These are phyloP conservation scores for Brachionus calyciflorus DNA, from an alignment of 1,140 invertebrate species.

Conservation along the genomic window DNA sequence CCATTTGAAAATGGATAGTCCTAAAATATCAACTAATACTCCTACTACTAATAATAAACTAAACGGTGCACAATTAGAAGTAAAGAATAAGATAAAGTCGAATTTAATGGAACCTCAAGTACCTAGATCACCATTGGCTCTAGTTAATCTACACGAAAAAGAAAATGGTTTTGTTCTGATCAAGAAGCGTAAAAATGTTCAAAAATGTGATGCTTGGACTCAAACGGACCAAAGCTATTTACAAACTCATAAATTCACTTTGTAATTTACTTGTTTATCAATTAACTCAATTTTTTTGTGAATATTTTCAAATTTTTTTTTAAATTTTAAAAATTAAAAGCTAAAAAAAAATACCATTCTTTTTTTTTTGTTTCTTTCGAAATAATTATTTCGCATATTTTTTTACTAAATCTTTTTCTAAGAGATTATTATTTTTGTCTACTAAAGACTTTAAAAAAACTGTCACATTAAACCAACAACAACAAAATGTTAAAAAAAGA, in stretches of 20 bases:
- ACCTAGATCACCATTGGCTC: constrained; percentile 24
- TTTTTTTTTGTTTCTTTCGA: too few species aligned
- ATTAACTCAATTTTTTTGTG: background rate
- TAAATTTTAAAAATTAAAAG: too few species aligned
- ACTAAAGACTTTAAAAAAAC: too few species aligned
- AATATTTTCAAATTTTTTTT: background rate
- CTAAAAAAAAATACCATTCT: too few species aligned
- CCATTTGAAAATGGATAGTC: constrained; percentile 40
- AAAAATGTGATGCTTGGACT: constrained; percentile 8
- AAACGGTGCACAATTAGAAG: background rate
- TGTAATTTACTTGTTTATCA: background rate
- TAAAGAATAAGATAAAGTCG: background rate
- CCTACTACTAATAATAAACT: constrained; percentile 8
- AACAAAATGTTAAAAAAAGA: too few species aligned
- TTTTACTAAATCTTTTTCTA: too few species aligned
- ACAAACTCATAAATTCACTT: background rate
- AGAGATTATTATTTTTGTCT: too few species aligned
- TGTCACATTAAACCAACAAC: too few species aligned
- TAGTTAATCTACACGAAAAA: background rate
- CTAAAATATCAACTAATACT: background rate
- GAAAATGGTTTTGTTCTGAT: constrained; percentile 17
- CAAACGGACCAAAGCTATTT: constrained; percentile 45
- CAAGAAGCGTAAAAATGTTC: constrained; percentile 37
- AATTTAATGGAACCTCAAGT: background rate
- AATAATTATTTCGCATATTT: too few species aligned